Base-by-base conservation (phyloP, 1,140 invertebrate species). In the Asbolus verrucosus region DNA sequence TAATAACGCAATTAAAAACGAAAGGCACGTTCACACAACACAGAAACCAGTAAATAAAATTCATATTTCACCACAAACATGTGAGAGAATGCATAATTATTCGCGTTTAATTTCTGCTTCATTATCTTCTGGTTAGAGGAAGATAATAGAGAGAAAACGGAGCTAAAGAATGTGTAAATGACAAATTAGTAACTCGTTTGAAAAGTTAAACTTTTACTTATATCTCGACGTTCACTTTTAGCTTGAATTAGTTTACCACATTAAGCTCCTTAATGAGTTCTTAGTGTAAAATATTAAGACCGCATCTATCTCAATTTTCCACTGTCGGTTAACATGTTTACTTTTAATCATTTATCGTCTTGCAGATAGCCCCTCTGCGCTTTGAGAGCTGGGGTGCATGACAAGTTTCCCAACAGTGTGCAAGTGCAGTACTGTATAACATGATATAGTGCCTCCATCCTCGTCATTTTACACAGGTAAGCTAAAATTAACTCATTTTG, bases 11-110 rank as follows among this genome's bases (percentile, higher is more conserved):
- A 54, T 13, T 11, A 18, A 24, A 54, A 21, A 54, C n/a, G 39
- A 43, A 54, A 54, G 46, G 21, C 19, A 11, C n/a, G 46, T 54
- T 54, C 46, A 54, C 46, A 54, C 21, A 54, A 27, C 46, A 54
- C 21, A 54, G 24, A 36, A 11, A 36, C 6, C 33, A 36, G n/a
- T n/a, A n/a, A n/a, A n/a, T n/a, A n/a, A n/a, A n/a, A n/a, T n/a
- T n/a, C n/a, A n/a, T 36, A 54, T 54, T 54, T 54, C 46, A 54
- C 19, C 46, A 54, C 21, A n/a, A n/a, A n/a, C 33, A 36, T 6
- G 27, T 9, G 27, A 30, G 27, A 30, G n/a, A 30, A 30, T 30
- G 27, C 27, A 5, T 30, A 3, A 30, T 5, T 30, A 5, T 38
- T 38, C 6, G 2, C 33, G 33, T 4, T 27, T 27, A 27, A 27